phyloP scores from a whole-genome alignment of 2,113 vertebrate genomes.

The Hyaena hyaena region DNA sequence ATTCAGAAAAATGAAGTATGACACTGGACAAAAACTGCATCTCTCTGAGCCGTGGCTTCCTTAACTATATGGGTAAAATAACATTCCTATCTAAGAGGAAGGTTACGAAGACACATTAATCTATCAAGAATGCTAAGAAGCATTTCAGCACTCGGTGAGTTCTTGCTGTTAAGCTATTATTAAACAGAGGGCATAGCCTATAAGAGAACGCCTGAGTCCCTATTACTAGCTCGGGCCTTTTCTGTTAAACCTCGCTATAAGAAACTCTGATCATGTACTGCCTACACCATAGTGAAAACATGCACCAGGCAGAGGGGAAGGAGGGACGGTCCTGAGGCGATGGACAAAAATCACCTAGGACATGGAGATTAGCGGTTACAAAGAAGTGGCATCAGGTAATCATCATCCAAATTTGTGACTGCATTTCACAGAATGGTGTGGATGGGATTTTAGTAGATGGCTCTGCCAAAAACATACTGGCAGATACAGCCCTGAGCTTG shows the following conservation, averaged over 20 bases:
- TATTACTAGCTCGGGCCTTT: neutral
- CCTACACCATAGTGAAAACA: neutral
- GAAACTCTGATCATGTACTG: neutral
- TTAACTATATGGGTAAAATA: neutral
- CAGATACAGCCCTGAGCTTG: conserved; percentile 52
- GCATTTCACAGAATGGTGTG: neutral
- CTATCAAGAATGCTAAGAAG: neutral
- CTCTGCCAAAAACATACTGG: conserved; percentile 63
- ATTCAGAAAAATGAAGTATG: neutral
- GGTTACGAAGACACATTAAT: neutral
- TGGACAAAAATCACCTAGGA: neutral
- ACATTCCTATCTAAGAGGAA: neutral
- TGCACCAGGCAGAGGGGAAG: neutral
- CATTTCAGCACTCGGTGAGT: neutral
- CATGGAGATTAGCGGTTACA: neutral
- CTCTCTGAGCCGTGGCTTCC: neutral
- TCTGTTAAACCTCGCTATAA: neutral
- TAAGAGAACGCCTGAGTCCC: neutral
- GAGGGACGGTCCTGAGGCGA: neutral
- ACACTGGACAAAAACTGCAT: neutral
- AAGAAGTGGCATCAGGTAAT: conserved; percentile 23
- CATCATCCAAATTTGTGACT: conserved; percentile 44
- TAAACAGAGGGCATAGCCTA: conserved; percentile 25
- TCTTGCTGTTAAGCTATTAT: neutral
- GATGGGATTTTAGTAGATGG: conserved; percentile 45